phyloP scores from a whole-genome alignment of 2,888 invertebrate species.

The Melanostoma mellinum region DNA sequence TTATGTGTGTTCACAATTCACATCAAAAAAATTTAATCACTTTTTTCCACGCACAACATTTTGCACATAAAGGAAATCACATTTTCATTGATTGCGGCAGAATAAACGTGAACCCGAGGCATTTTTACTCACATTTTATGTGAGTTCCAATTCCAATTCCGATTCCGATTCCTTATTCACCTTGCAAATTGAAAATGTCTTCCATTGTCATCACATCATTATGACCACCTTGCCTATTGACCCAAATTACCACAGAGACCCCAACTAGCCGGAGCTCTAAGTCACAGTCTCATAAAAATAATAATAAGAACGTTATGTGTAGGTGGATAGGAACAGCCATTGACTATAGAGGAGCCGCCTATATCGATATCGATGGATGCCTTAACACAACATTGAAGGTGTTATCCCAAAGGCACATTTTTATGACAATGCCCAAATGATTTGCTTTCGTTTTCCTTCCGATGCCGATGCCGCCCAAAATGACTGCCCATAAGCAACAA shows the following conservation, averaged over 20 bases:
- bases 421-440: conserved; percentile 34
- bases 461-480: conserved; percentile 1
- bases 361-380: background rate
- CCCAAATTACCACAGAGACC: conserved; percentile 8
- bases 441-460: conserved; percentile 8
- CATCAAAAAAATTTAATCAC: no score
- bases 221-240: conserved; percentile 4
- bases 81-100: no score
- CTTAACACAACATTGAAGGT: conserved; percentile 9
- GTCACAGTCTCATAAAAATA: background rate
- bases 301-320: conserved; percentile 6
- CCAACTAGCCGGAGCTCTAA: background rate
- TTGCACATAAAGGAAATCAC: no score
- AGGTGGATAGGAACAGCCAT: conserved; percentile 9
- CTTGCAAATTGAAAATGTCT: conserved; percentile 24
- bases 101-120: no score
- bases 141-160: background rate
- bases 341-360: conserved; percentile 6
- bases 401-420: conserved; percentile 27
- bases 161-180: no score
- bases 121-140: no score
- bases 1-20: no score
- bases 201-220: conserved; percentile 21
- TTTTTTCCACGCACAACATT: no score
- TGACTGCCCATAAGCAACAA: conserved; percentile 41